A percentile compares a stretch with the other conserved stretches of the same genome.
Conservation (phyloP, 2,888 invertebrate species). For the Sipha maydis region DNA sequence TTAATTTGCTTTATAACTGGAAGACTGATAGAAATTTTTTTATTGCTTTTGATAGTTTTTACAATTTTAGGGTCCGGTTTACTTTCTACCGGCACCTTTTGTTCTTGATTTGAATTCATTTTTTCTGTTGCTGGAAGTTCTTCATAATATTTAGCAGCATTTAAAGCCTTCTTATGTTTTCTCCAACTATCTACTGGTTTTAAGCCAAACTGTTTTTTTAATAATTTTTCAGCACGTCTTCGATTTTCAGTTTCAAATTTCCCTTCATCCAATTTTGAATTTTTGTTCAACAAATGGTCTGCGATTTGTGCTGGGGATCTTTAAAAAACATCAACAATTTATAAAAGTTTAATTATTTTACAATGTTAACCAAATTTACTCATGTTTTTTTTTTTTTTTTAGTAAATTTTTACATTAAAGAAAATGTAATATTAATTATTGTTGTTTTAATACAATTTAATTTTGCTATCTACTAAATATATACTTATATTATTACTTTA, state of each 20-base stretch:
- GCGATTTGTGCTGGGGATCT: conserved; percentile 35
- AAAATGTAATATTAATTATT: not conserved
- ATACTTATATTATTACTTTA: not conserved
- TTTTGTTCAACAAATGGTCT: conserved; percentile 36
- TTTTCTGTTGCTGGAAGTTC: conserved; percentile 41
- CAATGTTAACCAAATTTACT: not conserved
- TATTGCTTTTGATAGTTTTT: conserved; percentile 49
- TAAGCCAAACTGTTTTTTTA: conserved; percentile 57
- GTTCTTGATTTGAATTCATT: conserved; percentile 33
- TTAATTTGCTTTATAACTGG: conserved; percentile 37
- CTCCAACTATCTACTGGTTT: conserved; percentile 59
- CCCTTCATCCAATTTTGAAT: conserved; percentile 36
- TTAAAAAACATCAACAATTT: not conserved
- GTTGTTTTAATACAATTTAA: not conserved
- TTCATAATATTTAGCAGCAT: conserved; percentile 56
- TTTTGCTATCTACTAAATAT: not conserved
- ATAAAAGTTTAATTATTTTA: not conserved
- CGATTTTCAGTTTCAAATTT: conserved; percentile 59
- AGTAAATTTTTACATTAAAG: too few relatives aligned
- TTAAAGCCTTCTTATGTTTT: conserved; percentile 58
- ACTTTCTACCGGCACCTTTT: conserved; percentile 16
- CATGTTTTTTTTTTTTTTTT: not conserved
- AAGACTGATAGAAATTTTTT: conserved; percentile 54
- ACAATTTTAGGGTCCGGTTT: conserved; percentile 38
- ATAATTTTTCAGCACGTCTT: conserved; percentile 54